Evolutionary conservation across 1,140 invertebrate genomes (phyloP).

Genomic region (Scaptomyza hsui): DNA sequence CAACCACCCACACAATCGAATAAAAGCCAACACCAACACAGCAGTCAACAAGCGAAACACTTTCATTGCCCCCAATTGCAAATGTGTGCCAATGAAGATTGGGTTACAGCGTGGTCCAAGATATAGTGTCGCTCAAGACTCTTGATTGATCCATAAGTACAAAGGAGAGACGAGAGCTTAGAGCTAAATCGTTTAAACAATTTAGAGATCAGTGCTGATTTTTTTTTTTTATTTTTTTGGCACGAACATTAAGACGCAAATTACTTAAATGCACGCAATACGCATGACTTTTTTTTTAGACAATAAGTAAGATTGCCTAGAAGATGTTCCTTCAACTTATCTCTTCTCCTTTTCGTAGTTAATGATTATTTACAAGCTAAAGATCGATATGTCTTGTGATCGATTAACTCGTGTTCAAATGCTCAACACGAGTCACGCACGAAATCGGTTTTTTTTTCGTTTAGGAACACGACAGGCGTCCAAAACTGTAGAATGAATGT

Average conservation of each 20-base stretch:
- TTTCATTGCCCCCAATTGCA: constrained; percentile 47
- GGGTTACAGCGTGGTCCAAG: constrained; percentile 13
- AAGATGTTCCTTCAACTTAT: not conserved
- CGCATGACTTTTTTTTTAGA: not conserved
- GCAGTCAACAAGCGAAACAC: constrained; percentile 32
- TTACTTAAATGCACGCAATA: not conserved
- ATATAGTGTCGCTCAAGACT: constrained; percentile 3
- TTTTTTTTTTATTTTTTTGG: not conserved
- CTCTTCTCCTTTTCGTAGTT: not conserved
- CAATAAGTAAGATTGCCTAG: not conserved
- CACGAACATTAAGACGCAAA: constrained; percentile 1
- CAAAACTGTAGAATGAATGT: constrained; percentile 20
- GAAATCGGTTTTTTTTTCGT: not conserved
- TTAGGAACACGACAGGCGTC: constrained; percentile 2
- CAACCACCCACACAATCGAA: constrained; percentile 13
- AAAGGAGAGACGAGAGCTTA: not conserved
- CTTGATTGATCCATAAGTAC: constrained; percentile 19
- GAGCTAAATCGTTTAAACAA: not conserved
- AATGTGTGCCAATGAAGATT: constrained; percentile 40
- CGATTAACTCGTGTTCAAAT: not conserved
- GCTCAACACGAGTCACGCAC: not conserved
- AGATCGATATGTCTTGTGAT: not conserved
- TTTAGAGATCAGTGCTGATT: not conserved
- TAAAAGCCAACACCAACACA: not conserved
- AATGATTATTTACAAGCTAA: not conserved